Evolutionary conservation across 2,113 vertebrate species (phyloP), one percentile per base, ranked within the genome.

Genomic region (Daboia siamensis): DNA sequence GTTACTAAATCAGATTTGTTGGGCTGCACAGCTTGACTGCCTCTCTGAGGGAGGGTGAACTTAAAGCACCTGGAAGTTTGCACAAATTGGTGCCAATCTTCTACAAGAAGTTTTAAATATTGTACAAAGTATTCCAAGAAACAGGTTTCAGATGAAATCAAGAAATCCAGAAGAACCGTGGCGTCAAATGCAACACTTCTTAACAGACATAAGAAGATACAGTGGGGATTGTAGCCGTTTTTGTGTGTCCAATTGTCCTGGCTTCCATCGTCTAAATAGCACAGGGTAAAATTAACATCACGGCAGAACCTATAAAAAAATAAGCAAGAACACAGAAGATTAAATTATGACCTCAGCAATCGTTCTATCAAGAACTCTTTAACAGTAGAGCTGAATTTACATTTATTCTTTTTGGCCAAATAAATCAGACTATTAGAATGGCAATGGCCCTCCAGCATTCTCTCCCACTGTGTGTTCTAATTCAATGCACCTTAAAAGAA

Each of bases 61-160:
- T 97, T 94, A 2, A 98, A 96, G 87, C 39, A 74, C 39, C 88
- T 92, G 91, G 98, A 99, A 4, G 97, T 91, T 0, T 87, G 93
- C 7, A 94, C 92, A 92, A 99, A 99, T 1, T 95, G 93, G 26
- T n/a, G 91, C 98, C 98, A 98, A 89, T 98, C 98, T 61, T 95
- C 95, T n/a, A 93, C 74, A 1, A 99, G 97, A 23, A 98, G 97
- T 94, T 99, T 99, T 57, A 99, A 97, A 95, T 99, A 99, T 11
- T 97, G 98, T 46, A 99, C 98, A 39, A 99, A 97, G 95, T 99
- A 99, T 93, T 99, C 99, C 93, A 99, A 95, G 85, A 99, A 99
- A 94, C 99, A 99, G 93, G 99, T 99, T 96, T 99, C 99, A 0
- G 98, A 96, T 12, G 99, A 99, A 96, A 99, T 99, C 92, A 99